A percentile compares a stretch with the other conserved stretches of the same genome.
Evolutionary conservation across 2,888 invertebrate species (phyloP).

Genomic region (Scelioninae gen. 2): DNA sequence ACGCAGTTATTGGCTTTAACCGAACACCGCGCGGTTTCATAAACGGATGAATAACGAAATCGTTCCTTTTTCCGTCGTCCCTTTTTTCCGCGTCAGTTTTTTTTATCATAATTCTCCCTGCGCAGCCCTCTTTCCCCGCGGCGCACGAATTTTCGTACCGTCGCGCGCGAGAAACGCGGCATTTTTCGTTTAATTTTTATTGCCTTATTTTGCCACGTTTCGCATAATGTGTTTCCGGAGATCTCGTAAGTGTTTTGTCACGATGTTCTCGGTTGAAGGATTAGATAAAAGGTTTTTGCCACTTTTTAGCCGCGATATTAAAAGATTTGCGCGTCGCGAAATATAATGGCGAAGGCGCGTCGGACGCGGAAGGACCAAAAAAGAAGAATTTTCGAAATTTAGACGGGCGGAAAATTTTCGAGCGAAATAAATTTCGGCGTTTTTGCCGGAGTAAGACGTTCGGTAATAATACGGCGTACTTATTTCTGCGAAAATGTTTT

Average conservation of each 20-base stretch:
- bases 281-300: conserved; percentile 49
- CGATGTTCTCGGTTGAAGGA: conserved; percentile 40
- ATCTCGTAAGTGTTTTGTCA: conserved; percentile 46
- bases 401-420: conserved; percentile 5
- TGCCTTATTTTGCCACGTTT: conserved; percentile 26
- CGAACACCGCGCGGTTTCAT: background rate
- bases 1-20: conserved; percentile 5
- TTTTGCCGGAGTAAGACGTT: conserved; percentile 44
- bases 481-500: conserved; percentile 53
- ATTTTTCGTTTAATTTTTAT: conserved; percentile 35
- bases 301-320: conserved; percentile 50
- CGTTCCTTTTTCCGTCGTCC: background rate
- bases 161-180: background rate
- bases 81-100: no score
- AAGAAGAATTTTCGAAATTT: conserved; percentile 24
- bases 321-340: conserved; percentile 32
- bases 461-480: conserved; percentile 51
- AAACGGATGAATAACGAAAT: conserved; percentile 3
- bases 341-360: conserved; percentile 11
- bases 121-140: background rate
- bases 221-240: conserved; percentile 29
- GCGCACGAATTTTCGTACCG: background rate
- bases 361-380: no score
- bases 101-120: no score
- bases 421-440: conserved; percentile 48